Conservation (phyloP, 2,888 invertebrate species). For the Alentia gelatinosa region DNA sequence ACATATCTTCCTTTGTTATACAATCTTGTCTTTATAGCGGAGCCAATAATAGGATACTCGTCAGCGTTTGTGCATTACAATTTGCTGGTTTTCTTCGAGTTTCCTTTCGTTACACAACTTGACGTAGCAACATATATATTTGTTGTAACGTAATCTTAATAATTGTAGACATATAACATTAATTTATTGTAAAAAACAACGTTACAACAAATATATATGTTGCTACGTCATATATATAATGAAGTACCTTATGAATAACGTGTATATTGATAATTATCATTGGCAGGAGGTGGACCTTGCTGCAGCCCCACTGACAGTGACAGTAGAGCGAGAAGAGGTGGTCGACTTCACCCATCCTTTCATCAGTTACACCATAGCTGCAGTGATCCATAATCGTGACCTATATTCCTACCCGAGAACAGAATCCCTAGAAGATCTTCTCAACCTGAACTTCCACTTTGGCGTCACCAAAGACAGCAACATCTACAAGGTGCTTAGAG, state of each 20-base stretch:
- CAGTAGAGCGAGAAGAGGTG: constrained; percentile 93
- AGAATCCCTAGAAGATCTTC: neutral
- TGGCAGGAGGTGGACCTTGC: constrained; percentile 28
- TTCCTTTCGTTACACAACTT: too few species aligned
- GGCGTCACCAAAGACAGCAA: constrained; percentile 76
- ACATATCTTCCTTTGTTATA: too few species aligned
- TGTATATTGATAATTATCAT: neutral
- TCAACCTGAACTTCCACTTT: constrained; percentile 69
- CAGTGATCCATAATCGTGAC: neutral
- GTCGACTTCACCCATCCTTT: constrained; percentile 99
- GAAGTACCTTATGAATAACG: neutral
- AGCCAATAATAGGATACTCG: too few species aligned
- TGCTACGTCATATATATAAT: neutral
- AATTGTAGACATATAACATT: too few species aligned
- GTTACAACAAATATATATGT: neutral
- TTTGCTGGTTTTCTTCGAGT: too few species aligned
- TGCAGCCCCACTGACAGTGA: constrained; percentile 84
- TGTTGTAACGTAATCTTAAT: too few species aligned
- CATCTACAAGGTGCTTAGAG: constrained; percentile 74
- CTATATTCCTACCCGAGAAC: neutral
- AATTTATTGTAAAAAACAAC: neutral
- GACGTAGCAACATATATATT: too few species aligned
- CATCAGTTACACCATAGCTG: constrained; percentile 83
- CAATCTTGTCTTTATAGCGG: too few species aligned
- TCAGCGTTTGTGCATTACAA: too few species aligned